Evolutionary conservation across 2,113 vertebrate species (phyloP), one percentile per base, ranked within the genome.

Genomic region (Seriola quinqueradiata): DNA sequence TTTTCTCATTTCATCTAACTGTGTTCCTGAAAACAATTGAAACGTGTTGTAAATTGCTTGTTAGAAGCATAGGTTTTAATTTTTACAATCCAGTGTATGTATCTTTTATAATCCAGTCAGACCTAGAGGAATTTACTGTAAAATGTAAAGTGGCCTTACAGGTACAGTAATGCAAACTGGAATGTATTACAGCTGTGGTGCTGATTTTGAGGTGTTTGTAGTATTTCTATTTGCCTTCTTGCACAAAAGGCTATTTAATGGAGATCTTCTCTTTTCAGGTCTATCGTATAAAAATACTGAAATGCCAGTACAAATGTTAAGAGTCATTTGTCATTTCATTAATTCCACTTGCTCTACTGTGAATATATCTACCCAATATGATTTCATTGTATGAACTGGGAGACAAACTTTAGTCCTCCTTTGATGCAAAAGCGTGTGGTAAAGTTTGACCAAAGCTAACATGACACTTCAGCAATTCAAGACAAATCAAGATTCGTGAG

Each of bases 11-110:
- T 42, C 40, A 42, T 42, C 8, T 28, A 28, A 28, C 28, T 28
- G 28, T 28, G 28, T 28, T 28, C 28, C 28, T 28, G 28, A 28
- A 28, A 28, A 28, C 28, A 28, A 2, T 28, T 28, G 28, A 28
- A 28, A 28, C 28, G 28, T 28, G 28, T 28, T 28, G 4, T 64
- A 19, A 11, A 11, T 50, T 12, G 6, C 10, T 57, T 38, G 17
- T 52, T 73, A n/a, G 8, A 68, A 55, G 7, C 4, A 25, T 16
- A 34, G 21, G 21, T 81, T 36, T 67, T 61, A 28, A 77, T 75
- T 32, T 63, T 64, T 68, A 16, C 42, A 72, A 69, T 50, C 66
- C 36, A 48, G 38, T 23, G 28, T 79, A 36, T 80, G 68, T 61
- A 32, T 3, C 13, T 70, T 71, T 44, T 44, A 16, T 69, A 57